Percentiles rank a stretch among this genome's conserved stretches.
phyloP scores from a whole-genome alignment of 37 sponge, comb jelly and placozoan species.

The Chondrilla cf. caribensis region DNA sequence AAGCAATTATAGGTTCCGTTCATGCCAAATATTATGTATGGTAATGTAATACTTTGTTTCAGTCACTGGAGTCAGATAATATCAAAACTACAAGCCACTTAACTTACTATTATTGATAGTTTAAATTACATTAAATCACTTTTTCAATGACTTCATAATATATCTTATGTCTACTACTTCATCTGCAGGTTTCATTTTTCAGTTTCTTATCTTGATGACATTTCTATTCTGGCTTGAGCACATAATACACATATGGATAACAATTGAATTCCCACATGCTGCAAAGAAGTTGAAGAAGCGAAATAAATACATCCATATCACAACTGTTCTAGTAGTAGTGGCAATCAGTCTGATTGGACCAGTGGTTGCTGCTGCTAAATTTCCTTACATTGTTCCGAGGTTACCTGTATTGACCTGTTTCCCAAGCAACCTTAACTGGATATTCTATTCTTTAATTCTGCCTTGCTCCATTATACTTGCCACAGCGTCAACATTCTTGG shows the following conservation, averaged over 20 bases:
- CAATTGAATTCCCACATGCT: neutral
- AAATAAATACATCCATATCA: neutral
- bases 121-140: too few relatives aligned
- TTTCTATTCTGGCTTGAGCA: neutral
- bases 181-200: neutral
- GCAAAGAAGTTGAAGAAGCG: neutral
- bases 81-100: too few relatives aligned
- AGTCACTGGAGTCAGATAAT: too few relatives aligned
- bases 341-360: constrained; percentile 5
- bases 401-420: neutral
- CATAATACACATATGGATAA: constrained; percentile 11
- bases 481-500: neutral
- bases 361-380: neutral
- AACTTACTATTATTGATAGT: too few relatives aligned
- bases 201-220: neutral
- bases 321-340: neutral
- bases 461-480: neutral
- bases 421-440: neutral
- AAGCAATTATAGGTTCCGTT: too few relatives aligned
- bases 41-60: too few relatives aligned
- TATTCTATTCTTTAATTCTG: neutral
- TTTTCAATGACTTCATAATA: too few relatives aligned
- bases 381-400: neutral
- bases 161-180: too few relatives aligned
- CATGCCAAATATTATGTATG: too few relatives aligned